A percentile compares a stretch with the other conserved stretches of the same genome.
phyloP scores from a whole-genome alignment of 2,888 invertebrate genomes.

The Cheilosia pagana region DNA sequence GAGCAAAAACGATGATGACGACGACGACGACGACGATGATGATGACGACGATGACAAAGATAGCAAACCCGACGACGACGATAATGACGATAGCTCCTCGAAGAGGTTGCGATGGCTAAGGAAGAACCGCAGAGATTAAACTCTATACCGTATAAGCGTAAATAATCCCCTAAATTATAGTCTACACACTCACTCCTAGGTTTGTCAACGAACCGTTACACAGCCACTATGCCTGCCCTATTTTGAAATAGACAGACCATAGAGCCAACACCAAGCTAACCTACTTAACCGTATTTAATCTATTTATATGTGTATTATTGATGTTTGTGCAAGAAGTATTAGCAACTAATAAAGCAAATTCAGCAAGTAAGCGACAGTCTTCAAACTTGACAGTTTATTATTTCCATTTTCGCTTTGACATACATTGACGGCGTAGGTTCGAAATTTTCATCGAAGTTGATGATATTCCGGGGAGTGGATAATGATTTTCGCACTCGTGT shows the following conservation, averaged over 20 bases:
- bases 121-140: constrained; percentile 8
- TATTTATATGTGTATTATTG: constrained; percentile 21
- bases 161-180: neutral
- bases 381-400: constrained; percentile 4
- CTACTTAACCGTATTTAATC: constrained; percentile 31
- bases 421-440: no score
- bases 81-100: constrained; percentile 19
- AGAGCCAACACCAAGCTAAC: constrained; percentile 10
- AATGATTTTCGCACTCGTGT: no score
- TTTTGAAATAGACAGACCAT: constrained; percentile 1
- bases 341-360: constrained; percentile 45
- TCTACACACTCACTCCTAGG: constrained; percentile 4
- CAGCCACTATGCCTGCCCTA: neutral
- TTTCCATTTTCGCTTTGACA: constrained; percentile 9
- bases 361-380: constrained; percentile 61
- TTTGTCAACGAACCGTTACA: neutral
- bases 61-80: constrained; percentile 18
- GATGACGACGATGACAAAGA: constrained; percentile 39
- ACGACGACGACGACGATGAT: constrained; percentile 38
- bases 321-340: constrained; percentile 34
- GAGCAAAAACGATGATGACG: constrained; percentile 5
- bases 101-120: neutral
- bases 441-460: neutral
- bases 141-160: neutral
- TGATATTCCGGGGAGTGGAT: no score